Evolutionary conservation across 1,140 invertebrate genomes (phyloP).

Genomic region (Tetragnatha versicolor): DNA sequence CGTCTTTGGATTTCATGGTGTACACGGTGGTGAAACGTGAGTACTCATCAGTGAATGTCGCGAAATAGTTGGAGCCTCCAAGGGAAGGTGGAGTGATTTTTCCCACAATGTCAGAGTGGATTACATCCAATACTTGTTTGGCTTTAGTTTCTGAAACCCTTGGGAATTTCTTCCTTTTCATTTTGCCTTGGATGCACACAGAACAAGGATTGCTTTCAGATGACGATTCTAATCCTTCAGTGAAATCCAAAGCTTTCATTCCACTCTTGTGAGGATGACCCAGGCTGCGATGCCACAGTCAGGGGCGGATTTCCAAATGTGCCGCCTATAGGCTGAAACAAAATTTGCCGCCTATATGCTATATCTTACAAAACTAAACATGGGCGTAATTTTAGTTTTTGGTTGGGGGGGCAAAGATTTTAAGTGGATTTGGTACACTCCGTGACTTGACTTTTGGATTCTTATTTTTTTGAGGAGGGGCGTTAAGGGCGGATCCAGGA

Average conservation of each 20-base stretch:
- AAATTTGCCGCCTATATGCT: no score
- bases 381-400: no score
- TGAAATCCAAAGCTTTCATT: neutral
- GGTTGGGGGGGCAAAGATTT: no score
- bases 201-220: neutral
- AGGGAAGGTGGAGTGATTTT: conserved; percentile 10
- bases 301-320: no score
- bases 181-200: conserved; percentile 1
- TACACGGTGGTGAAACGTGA: conserved; percentile 1
- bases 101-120: neutral
- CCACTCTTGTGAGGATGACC: neutral
- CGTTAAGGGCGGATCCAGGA: no score
- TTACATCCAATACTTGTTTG: neutral
- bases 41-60: conserved; percentile 1
- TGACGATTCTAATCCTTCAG: neutral
- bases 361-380: no score
- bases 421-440: no score
- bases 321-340: no score
- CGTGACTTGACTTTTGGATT: no score
- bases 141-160: neutral
- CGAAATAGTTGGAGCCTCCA: neutral
- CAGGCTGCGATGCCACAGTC: neutral
- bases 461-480: no score
- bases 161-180: neutral
- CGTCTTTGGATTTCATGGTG: neutral